Percentiles rank a stretch among this genome's conserved stretches.
phyloP scores from a whole-genome alignment of 2,797 vertebrate genomes.

The Numenius phaeopus region DNA sequence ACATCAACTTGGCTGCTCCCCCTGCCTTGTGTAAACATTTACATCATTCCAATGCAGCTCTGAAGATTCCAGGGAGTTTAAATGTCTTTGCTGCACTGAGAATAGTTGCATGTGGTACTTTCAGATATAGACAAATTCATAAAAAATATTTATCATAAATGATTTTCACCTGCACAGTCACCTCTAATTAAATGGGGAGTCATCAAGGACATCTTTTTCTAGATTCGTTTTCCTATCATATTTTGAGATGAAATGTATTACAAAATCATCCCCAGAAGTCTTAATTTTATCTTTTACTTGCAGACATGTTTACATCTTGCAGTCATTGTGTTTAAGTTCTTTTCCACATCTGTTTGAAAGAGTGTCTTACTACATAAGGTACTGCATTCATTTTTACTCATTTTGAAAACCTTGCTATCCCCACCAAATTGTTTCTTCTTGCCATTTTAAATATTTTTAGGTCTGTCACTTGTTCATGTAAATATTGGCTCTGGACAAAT shows the following conservation, averaged over 20 bases:
- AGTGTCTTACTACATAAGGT: not conserved
- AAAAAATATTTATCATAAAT: not conserved
- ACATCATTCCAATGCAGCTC: not conserved
- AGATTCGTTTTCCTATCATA: not conserved
- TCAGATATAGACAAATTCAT: not conserved
- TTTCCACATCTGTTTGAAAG: not conserved
- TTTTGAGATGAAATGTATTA: not conserved
- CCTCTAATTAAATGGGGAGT: not conserved
- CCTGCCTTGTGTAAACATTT: not conserved
- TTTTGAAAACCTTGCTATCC: not conserved
- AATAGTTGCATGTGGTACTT: not conserved
- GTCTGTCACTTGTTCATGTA: not conserved
- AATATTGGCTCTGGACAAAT: not conserved
- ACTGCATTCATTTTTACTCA: not conserved
- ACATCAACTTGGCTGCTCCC: not conserved
- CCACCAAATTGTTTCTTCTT: not conserved
- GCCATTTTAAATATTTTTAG: not conserved
- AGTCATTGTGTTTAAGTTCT: not conserved
- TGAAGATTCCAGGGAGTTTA: not conserved
- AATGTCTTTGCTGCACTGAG: not conserved
- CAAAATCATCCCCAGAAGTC: not conserved
- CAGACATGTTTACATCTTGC: not conserved
- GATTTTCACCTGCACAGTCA: not conserved
- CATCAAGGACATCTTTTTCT: not conserved
- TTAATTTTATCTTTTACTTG: not conserved